phyloP scores from a whole-genome alignment of 1,140 invertebrate genomes.

The Sesamia nonagrioides region DNA sequence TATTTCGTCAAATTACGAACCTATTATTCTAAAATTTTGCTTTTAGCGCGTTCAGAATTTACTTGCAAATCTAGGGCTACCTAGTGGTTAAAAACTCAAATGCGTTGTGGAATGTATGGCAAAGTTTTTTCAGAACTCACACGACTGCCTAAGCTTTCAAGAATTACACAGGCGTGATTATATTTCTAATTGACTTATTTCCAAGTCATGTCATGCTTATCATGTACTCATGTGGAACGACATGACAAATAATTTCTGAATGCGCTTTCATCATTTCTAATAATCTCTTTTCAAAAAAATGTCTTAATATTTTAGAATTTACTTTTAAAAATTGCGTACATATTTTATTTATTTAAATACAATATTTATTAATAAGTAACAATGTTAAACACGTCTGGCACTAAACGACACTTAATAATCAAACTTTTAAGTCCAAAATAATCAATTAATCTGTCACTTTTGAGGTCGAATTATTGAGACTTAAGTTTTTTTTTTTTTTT shows the following conservation, averaged over 20 bases:
- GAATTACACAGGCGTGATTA: background rate
- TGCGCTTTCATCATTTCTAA: slow-evolving; percentile 5
- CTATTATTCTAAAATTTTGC: background rate
- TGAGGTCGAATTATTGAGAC: slow-evolving; percentile 9
- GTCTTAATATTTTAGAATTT: slow-evolving; percentile 46
- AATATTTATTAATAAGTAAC: slow-evolving; percentile 54
- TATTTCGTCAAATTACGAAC: slow-evolving; percentile 23
- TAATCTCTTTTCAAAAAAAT: slow-evolving; percentile 34
- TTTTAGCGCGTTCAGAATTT: background rate
- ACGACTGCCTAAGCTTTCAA: no score
- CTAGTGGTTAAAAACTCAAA: background rate
- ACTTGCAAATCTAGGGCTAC: background rate
- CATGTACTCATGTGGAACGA: background rate
- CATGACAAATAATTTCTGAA: background rate
- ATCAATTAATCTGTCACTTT: slow-evolving; percentile 26
- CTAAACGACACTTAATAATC: slow-evolving; percentile 46
- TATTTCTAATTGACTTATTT: background rate
- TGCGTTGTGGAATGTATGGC: background rate
- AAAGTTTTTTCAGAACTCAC: background rate
- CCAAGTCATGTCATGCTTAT: no score
- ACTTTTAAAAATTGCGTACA: slow-evolving; percentile 35
- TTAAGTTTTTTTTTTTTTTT: background rate
- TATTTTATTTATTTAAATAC: slow-evolving; percentile 43
- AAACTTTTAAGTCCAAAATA: slow-evolving; percentile 36
- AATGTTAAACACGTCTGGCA: slow-evolving; percentile 59